Conservation (phyloP, 2,888 invertebrate species). For the Mythimna loreyi region DNA sequence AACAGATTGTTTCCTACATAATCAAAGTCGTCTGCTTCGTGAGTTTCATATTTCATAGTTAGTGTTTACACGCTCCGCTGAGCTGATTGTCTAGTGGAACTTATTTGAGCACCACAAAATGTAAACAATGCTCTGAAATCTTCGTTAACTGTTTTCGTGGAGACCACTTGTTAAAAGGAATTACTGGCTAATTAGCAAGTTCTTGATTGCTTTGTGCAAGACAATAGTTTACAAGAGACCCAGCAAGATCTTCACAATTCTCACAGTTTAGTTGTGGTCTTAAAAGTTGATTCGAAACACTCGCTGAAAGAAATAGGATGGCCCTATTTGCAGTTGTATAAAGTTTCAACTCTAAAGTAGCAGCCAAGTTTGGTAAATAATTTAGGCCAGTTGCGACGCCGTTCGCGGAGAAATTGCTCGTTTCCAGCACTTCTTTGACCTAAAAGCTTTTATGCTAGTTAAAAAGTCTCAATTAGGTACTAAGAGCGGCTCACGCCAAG, state of each 20-base stretch:
- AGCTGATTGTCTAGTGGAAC: conserved; percentile 64
- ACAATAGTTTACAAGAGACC: conserved; percentile 15
- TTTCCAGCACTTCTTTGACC: conserved; percentile 54
- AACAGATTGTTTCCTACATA: conserved; percentile 76
- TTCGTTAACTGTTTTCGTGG: conserved; percentile 33
- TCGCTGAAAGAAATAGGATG: conserved; percentile 11
- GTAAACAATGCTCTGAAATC: conserved; percentile 47
- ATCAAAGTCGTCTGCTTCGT: conserved; percentile 70
- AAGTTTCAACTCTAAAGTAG: conserved; percentile 41
- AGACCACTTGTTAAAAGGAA: conserved; percentile 29
- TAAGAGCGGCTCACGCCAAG: conserved; percentile 46
- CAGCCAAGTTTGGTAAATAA: conserved; percentile 51
- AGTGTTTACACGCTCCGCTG: conserved; percentile 75
- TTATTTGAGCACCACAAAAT: conserved; percentile 51
- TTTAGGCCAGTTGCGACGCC: conserved; percentile 49
- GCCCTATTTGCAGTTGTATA: conserved; percentile 27
- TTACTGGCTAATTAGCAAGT: conserved; percentile 37
- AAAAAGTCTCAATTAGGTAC: conserved; percentile 59
- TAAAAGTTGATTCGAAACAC: conserved; percentile 9
- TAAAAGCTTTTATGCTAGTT: conserved; percentile 58
- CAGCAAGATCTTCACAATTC: conserved; percentile 2
- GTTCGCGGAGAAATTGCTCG: conserved; percentile 48
- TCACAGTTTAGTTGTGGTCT: background rate
- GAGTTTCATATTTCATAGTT: conserved; percentile 75
- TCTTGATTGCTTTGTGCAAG: conserved; percentile 28